Conservation (phyloP, 2,888 invertebrate species). For the Morinoia aosen region DNA sequence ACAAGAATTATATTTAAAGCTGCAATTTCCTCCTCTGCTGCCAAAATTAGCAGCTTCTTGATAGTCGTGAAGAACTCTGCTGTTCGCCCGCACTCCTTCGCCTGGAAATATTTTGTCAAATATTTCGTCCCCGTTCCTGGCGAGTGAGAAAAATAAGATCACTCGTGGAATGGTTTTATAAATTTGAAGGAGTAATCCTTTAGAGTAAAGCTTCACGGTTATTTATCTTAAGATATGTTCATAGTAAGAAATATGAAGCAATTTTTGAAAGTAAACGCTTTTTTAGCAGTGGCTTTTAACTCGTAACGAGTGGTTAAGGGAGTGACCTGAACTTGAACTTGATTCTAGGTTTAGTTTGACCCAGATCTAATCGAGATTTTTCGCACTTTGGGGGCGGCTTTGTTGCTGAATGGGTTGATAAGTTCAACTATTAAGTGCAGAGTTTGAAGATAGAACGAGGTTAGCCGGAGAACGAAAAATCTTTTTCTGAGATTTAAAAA, state of each 20-base stretch:
- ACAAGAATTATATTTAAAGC: neutral
- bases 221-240: neutral
- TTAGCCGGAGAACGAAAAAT: no score
- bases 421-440: no score
- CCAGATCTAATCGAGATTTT: no score
- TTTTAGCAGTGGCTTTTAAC: no score
- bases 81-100: neutral
- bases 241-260: neutral
- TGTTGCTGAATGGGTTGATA: no score
- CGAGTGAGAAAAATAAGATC: neutral
- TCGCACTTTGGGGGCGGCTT: no score
- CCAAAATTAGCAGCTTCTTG: slow-evolving; percentile 30
- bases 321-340: neutral
- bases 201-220: neutral
- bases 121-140: neutral
- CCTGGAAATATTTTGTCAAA: slow-evolving; percentile 22
- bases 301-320: no score
- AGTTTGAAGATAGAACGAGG: no score
- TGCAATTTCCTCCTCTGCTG: neutral
- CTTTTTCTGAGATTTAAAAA: no score
- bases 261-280: no score
- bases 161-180: neutral
- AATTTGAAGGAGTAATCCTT: neutral
- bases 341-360: no score
- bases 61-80: neutral